Conservation (phyloP, 2,797 vertebrate genomes). For the Miichthys miiuy region DNA sequence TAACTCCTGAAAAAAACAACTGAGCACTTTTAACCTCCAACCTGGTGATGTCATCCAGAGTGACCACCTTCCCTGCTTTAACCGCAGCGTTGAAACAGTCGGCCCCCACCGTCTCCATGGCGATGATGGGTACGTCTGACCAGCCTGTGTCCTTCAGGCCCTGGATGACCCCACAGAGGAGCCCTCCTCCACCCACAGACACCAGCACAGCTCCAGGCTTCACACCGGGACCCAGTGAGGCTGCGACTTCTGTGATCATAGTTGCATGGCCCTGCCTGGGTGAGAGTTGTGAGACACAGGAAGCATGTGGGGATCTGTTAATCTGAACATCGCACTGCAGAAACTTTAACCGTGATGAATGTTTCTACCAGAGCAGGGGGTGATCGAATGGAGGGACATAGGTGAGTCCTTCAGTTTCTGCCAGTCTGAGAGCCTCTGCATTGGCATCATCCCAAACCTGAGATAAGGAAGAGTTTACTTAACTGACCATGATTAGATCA, state of each 20-base stretch:
- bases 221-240: conserved; percentile 62
- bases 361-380: conserved; percentile 84
- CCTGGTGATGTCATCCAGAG: conserved; percentile 88
- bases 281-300: background rate
- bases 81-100: conserved; percentile 84
- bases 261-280: conserved; percentile 85
- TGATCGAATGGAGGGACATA: conserved; percentile 86
- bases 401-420: conserved; percentile 76
- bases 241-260: conserved; percentile 80
- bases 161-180: conserved; percentile 85
- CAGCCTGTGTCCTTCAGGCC: conserved; percentile 85
- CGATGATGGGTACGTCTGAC: conserved; percentile 83
- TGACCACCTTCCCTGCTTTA: conserved; percentile 81
- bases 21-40: conserved; percentile 39
- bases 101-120: conserved; percentile 86
- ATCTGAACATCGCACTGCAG: too few species aligned
- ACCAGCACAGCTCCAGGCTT: conserved; percentile 85
- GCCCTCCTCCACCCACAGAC: conserved; percentile 87
- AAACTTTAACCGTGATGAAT: background rate
- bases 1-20: fast-evolving
- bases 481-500: background rate
- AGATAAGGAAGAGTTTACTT: background rate
- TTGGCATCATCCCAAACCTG: conserved; percentile 90
- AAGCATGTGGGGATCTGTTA: too few species aligned
- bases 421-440: conserved; percentile 79